Evolutionary conservation across 1,140 invertebrate species (phyloP).

Genomic region (Psilanteris sp.): DNA sequence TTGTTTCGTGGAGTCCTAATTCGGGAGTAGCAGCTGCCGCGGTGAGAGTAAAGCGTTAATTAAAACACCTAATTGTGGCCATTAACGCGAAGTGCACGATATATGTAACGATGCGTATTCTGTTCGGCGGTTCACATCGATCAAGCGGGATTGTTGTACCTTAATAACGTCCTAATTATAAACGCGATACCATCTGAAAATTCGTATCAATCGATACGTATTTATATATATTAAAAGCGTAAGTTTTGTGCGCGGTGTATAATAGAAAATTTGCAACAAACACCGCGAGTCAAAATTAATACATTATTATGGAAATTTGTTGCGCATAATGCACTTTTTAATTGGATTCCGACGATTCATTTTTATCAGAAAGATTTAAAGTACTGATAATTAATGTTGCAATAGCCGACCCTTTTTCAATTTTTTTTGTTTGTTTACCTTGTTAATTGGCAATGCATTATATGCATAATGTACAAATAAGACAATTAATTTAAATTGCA

Average conservation of each 20-base stretch:
- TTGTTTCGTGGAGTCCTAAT: conserved; percentile 77
- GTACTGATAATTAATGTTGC: conserved; percentile 43
- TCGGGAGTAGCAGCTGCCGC: conserved; percentile 74
- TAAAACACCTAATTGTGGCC: conserved; percentile 80
- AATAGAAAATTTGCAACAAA: conserved; percentile 35
- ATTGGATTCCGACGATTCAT: conserved; percentile 40
- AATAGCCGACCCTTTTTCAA: too few species aligned
- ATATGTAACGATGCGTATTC: conserved; percentile 71
- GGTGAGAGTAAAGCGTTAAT: conserved; percentile 75
- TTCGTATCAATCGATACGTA: conserved; percentile 47
- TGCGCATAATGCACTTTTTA: conserved; percentile 37
- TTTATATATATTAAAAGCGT: not conserved
- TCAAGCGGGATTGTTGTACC: conserved; percentile 65
- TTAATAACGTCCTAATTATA: conserved; percentile 66
- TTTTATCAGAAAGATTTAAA: conserved; percentile 42
- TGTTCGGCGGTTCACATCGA: conserved; percentile 70
- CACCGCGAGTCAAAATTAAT: conserved; percentile 24
- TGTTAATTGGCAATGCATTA: conserved; percentile 52
- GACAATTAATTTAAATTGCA: conserved; percentile 46
- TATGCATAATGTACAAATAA: conserved; percentile 26
- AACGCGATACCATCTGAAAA: conserved; percentile 60
- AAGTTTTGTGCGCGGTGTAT: conserved; percentile 15
- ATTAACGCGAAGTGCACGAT: conserved; percentile 77
- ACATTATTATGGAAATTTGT: conserved; percentile 34
- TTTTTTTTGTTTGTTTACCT: conserved; percentile 42